Evolutionary conservation across 2,113 vertebrate species (phyloP), one percentile per base, ranked within the genome.

Genomic region (Dolichallabes microphthalmus): DNA sequence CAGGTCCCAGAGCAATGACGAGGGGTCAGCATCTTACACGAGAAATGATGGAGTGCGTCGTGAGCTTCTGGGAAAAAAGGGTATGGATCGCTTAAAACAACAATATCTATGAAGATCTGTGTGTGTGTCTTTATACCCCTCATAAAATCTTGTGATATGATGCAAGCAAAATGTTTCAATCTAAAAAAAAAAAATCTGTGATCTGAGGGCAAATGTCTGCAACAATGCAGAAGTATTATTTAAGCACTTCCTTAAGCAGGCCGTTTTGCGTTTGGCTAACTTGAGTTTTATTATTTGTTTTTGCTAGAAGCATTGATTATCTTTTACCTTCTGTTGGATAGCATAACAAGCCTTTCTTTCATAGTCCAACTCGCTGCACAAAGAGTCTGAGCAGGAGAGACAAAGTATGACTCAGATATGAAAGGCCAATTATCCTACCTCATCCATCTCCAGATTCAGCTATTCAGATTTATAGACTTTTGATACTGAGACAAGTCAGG

Each of bases 1-100:
- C 97, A 99, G 93, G 95, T 97, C 83, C 96, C 97, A 1, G 92
- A 95, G 94, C 97, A 98, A 94, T 98, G 97, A 86, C 97, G 96
- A 77, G 96, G 97, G 82, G 96, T 98, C 93, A 97, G 93, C 97
- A 99, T 99, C 93, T 99, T 98, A 93, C 96, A 98, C 85, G 96
- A 98, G 94, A 98, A 98, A 93, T 98, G 96, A 89, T 98, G 96
- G 80, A 98, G 95, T 87, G 97, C 96, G 93, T 98, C 96, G 94
- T 97, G 97, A 92, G 97, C 96, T 95, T 97, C 96, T 98, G 93
- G 89, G 90, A 91, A 94, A 90, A 92, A 93, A 93, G 92, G 90
- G 74, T 91, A 91, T 50, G 78, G 86, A 88, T 88, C 83, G 80
- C 35, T 89, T 74, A 58, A 77, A 80, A 87, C 78, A 84, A 76